phyloP scores from a whole-genome alignment of 2,888 invertebrate genomes.

The Brenthis hecate region DNA sequence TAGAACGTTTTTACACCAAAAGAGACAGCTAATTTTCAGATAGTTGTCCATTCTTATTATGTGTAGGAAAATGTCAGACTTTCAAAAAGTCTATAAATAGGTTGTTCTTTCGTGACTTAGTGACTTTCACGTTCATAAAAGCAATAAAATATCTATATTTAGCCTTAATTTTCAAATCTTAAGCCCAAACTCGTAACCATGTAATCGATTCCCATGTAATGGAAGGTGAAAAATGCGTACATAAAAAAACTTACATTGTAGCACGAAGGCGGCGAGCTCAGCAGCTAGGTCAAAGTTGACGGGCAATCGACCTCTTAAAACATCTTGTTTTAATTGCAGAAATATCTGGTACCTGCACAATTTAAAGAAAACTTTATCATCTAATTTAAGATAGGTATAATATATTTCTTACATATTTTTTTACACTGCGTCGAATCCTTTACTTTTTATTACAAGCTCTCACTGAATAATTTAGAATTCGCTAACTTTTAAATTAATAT shows the following conservation, averaged over 20 bases:
- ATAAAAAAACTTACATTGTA: slow-evolving; percentile 92
- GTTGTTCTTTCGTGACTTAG: no score
- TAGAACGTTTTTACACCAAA: no score
- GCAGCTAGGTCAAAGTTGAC: slow-evolving; percentile 95
- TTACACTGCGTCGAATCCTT: slow-evolving; percentile 14
- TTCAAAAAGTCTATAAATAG: no score
- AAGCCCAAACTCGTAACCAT: no score
- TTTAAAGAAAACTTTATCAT: slow-evolving; percentile 6
- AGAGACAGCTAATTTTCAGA: no score
- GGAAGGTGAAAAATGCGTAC: background rate
- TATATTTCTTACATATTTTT: background rate
- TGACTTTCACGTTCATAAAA: no score
- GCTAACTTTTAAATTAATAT: slow-evolving; percentile 41
- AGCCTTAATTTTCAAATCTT: no score
- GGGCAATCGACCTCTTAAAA: slow-evolving; percentile 95
- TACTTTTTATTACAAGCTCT: background rate
- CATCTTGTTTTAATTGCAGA: slow-evolving; percentile 97
- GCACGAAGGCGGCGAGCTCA: slow-evolving; percentile 94
- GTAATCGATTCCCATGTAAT: no score
- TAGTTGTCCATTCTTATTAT: no score
- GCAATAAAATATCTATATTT: no score
- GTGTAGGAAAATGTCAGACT: no score
- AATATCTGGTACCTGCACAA: slow-evolving; percentile 95
- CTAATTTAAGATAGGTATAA: background rate
- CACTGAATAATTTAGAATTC: slow-evolving; percentile 38